Conservation (phyloP, 2,888 invertebrate species). For the Apodemia hepburni region DNA sequence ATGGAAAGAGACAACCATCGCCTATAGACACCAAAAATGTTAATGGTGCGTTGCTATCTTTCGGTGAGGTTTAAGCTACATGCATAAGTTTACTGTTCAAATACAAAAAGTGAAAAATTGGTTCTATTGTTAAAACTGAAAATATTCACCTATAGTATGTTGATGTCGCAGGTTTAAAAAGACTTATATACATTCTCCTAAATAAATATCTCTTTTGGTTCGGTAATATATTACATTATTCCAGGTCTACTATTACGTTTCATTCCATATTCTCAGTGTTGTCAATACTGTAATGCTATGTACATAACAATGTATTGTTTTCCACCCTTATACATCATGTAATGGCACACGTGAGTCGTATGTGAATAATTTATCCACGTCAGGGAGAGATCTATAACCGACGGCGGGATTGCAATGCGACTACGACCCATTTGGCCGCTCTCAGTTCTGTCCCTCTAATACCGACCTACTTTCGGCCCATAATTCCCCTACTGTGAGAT, state of each 20-base stretch:
- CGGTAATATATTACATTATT: background rate
- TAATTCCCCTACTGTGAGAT: background rate
- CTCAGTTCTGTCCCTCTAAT: constrained; percentile 68
- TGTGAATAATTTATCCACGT: constrained; percentile 58
- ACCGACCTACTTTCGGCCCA: constrained; percentile 59
- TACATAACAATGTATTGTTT: constrained; percentile 4
- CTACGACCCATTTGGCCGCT: constrained; percentile 59
- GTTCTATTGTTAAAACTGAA: no score
- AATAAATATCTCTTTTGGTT: background rate
- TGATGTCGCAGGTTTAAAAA: no score
- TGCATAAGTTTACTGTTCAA: no score
- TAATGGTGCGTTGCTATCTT: no score
- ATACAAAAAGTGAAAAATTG: no score
- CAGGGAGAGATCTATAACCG: constrained; percentile 41
- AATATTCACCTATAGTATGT: no score
- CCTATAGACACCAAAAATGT: no score
- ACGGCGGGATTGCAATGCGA: constrained; percentile 36
- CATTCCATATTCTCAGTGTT: background rate
- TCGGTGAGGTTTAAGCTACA: no score
- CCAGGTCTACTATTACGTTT: background rate
- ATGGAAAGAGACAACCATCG: no score
- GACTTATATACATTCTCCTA: background rate
- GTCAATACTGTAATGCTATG: background rate
- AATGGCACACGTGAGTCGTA: constrained; percentile 32
- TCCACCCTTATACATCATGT: constrained; percentile 8